Evolutionary conservation across 2,797 vertebrate species (phyloP).

Genomic region (Eulemur albifrons): DNA sequence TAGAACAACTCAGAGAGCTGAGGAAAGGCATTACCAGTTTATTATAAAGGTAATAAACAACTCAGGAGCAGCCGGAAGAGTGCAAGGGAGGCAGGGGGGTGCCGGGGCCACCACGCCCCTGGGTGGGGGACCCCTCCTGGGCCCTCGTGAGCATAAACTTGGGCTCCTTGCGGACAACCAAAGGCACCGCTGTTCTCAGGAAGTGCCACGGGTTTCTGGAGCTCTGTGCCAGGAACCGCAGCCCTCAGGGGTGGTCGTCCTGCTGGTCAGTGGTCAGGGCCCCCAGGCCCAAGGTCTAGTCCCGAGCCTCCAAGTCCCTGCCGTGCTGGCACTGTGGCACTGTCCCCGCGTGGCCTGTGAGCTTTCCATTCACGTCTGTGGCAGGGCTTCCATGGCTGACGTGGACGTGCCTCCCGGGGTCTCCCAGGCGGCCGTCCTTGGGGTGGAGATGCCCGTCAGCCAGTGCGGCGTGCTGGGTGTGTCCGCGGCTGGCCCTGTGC

Average conservation of each 20-base stretch:
- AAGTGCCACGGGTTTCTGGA: neutral
- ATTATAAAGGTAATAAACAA: neutral
- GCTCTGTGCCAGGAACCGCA: neutral
- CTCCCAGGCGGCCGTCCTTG: neutral
- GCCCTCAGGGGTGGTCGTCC: rapidly evolving
- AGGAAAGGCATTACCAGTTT: neutral
- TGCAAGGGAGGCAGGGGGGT: rapidly evolving
- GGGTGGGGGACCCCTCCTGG: no score
- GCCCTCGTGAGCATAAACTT: neutral
- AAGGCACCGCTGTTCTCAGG: no score
- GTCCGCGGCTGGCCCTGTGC: rapidly evolving
- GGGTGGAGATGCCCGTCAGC: rapidly evolving
- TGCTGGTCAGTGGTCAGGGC: neutral
- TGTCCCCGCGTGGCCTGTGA: no score
- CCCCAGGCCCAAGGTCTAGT: neutral
- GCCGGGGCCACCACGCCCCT: neutral
- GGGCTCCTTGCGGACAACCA: neutral
- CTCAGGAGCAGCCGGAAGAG: neutral
- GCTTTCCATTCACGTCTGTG: rapidly evolving
- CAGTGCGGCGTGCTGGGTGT: neutral
- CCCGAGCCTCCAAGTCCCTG: neutral
- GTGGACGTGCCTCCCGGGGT: neutral
- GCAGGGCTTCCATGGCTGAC: neutral
- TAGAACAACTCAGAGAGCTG: neutral
- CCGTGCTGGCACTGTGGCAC: neutral